Base-by-base conservation (phyloP, 30 jellyfish, hydroid and myxozoan genomes). In the Aurelia aurita region DNA sequence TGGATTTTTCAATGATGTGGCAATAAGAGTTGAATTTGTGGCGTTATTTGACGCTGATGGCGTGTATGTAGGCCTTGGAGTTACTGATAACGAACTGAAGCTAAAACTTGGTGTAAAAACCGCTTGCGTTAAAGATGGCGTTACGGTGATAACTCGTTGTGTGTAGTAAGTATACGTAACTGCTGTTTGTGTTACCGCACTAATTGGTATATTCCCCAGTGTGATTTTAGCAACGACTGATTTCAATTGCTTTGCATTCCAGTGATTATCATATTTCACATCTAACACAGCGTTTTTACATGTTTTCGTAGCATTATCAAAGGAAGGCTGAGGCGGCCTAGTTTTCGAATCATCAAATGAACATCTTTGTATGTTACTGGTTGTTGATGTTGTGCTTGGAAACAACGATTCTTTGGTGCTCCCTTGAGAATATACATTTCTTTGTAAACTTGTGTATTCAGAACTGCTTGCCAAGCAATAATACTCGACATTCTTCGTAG, bases 271-370 rank as follows among this genome's bases (percentile, higher is more conserved):
- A 62, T 88, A 88, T 51, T 88, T 46, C 18, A 88, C 92, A 31
- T 64, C 96, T 1, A 88, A 26, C 0, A 88, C 96, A 3, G 92
- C 96, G 72, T 88, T 88, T 45, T 59, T 53, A 68, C 96, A 88
- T 23, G 78, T 58, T 1, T 43, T 45, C 15, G 91, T 34, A 0
- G 79, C 25, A 25, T 44, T 71, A 27, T 79, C 72, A 8, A 67
- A 28, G 1, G 55, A 35, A 1, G 96, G 96, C 44, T 26, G 59
- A 20, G 91, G 89, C 16, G 96, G 91, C 59, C 88, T 60, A 9
- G 88, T 70, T 45, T 46, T 62, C 3, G 89, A 65, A 35, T 67
- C 59, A 64, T 79, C 91, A 32, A 88, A 88, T 15, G 63, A 28
- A 35, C 96, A 88, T 3, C 95, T 79, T 14, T 55, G 65, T 9